Conservation (phyloP, 2,888 invertebrate genomes). For the Drosophila neonasuta region DNA sequence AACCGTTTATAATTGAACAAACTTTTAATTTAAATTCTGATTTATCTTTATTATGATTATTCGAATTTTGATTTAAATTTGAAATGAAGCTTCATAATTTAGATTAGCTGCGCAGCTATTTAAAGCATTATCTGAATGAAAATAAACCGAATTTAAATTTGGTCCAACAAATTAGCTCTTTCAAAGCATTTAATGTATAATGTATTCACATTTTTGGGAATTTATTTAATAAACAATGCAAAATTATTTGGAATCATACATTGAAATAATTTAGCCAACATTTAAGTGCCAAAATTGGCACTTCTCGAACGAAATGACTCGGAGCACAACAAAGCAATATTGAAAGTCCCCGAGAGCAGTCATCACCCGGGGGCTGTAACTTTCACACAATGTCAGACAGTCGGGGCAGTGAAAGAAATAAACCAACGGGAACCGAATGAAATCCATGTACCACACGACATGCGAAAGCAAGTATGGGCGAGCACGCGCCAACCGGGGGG, state of each 20-base stretch:
- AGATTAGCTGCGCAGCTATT: no score
- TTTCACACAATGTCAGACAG: conserved; percentile 47
- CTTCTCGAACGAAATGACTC: conserved; percentile 21
- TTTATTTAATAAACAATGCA: neutral
- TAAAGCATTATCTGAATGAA: no score
- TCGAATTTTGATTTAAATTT: no score
- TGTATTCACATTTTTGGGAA: neutral
- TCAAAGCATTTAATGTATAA: neutral
- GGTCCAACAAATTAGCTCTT: no score
- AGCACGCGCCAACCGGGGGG: neutral
- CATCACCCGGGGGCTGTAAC: conserved; percentile 36
- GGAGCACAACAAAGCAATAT: conserved; percentile 23
- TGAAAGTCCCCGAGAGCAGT: conserved; percentile 13
- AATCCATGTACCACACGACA: conserved; percentile 54
- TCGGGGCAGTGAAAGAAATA: conserved; percentile 34
- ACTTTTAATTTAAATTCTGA: no score
- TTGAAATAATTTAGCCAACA: conserved; percentile 8
- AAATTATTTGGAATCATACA: neutral
- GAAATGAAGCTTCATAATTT: no score
- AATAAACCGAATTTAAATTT: no score
- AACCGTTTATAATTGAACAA: no score
- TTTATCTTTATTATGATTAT: no score
- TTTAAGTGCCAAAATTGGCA: conserved; percentile 45
- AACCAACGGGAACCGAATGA: conserved; percentile 36
- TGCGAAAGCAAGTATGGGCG: conserved; percentile 17